A percentile compares a stretch with the other conserved stretches of the same genome.
phyloP scores from a whole-genome alignment of 2,113 vertebrate genomes.

The Gymnocephalus cernua region DNA sequence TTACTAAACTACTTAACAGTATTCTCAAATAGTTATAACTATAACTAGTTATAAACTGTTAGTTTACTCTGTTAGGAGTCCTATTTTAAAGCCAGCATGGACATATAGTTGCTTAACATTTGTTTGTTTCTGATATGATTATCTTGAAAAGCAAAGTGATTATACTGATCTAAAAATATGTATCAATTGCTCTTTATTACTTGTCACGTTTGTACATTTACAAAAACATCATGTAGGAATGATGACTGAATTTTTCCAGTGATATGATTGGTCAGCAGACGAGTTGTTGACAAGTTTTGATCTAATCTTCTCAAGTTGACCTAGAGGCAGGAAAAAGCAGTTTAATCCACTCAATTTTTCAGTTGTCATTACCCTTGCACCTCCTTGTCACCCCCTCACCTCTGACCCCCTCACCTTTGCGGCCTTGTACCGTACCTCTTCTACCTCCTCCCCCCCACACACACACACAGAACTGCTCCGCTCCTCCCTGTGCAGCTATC shows the following conservation, averaged over 20 bases:
- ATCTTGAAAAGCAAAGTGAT: too few relatives aligned
- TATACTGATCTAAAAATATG: background rate
- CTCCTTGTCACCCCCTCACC: background rate
- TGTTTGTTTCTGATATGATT: too few relatives aligned
- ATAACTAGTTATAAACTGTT: too few relatives aligned
- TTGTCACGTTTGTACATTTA: too few relatives aligned
- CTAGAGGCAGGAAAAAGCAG: background rate
- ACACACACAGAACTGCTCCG: background rate
- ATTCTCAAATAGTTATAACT: too few relatives aligned
- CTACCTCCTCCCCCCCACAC: background rate
- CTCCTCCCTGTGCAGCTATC: background rate
- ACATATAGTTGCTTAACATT: background rate
- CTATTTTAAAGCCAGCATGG: background rate
- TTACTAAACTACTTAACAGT: too few relatives aligned
- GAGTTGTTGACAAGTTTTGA: background rate
- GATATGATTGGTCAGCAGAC: background rate
- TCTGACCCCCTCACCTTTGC: background rate
- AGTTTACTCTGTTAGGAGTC: background rate
- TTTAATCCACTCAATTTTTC: constrained; percentile 16
- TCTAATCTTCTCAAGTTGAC: background rate
- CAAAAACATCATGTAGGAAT: too few relatives aligned
- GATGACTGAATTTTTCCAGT: background rate
- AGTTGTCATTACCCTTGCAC: background rate
- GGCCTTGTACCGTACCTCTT: background rate
- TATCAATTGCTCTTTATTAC: background rate